Percentiles rank a stretch among this genome's conserved stretches.
Conservation (phyloP, 2,113 vertebrate genomes). For the Aldabrachelys gigantea region DNA sequence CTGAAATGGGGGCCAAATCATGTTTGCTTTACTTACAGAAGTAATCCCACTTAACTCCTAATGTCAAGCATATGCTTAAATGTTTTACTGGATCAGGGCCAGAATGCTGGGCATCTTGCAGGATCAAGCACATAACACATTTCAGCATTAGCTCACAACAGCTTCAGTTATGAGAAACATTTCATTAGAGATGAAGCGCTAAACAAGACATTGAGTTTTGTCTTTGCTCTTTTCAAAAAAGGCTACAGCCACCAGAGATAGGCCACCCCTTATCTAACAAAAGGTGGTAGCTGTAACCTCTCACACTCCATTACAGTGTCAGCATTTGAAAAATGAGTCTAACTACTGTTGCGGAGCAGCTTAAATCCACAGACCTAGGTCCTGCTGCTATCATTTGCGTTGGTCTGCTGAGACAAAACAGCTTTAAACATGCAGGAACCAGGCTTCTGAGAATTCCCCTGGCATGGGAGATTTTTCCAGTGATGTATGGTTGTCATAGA, state of each 20-base stretch:
- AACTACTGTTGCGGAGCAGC: neutral
- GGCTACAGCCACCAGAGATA: no score
- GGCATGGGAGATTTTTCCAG: neutral
- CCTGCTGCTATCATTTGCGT: neutral
- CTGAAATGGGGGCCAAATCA: neutral
- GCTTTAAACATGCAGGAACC: neutral
- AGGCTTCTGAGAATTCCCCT: neutral
- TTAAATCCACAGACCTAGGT: neutral
- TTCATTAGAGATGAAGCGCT: neutral
- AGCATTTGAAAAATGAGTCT: neutral
- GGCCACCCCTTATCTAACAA: neutral
- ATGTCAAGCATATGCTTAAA: neutral
- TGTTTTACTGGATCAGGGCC: neutral
- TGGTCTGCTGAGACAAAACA: neutral
- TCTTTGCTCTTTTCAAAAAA: neutral
- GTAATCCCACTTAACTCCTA: neutral
- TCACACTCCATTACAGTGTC: neutral
- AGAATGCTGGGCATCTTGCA: neutral
- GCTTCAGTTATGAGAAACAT: neutral
- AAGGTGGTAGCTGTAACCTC: neutral
- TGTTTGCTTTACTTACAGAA: neutral
- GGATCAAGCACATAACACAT: neutral
- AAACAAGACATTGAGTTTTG: neutral
- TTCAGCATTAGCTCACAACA: neutral
- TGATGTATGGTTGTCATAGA: neutral